Percentiles rank a stretch among this genome's conserved stretches.
These are phyloP conservation scores for Cossypha caffra DNA, from an alignment of 2,797 vertebrate species.

Conservation along the genomic window DNA sequence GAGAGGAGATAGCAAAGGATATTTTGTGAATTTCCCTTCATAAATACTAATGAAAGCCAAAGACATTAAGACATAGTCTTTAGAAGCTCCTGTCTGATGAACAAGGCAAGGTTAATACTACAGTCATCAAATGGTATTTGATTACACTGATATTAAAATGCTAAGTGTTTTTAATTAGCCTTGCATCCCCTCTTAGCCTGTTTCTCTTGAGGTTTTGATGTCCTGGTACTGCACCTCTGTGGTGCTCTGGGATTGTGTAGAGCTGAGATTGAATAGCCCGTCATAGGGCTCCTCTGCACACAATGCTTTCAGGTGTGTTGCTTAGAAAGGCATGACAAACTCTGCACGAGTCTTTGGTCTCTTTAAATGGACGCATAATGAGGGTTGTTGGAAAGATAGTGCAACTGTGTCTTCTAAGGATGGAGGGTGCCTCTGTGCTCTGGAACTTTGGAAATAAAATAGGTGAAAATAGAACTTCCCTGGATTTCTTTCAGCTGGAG, in stretches of 20 bases:
- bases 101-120: neutral
- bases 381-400: neutral
- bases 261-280: neutral
- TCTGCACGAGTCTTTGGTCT: fast-evolving
- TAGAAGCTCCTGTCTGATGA: neutral
- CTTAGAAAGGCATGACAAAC: neutral
- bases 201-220: neutral
- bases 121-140: neutral
- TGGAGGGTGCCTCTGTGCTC: neutral
- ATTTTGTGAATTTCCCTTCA: neutral
- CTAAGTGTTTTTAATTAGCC: neutral
- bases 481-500: neutral
- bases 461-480: neutral
- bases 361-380: neutral
- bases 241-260: neutral
- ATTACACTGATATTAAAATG: neutral
- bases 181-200: neutral
- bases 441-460: neutral
- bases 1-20: neutral
- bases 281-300: neutral
- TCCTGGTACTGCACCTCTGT: neutral
- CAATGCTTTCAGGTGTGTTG: neutral
- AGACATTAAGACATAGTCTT: neutral
- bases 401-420: neutral
- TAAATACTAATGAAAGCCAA: neutral